Evolutionary conservation across 2,888 invertebrate species (phyloP).

Genomic region (Protophormia terraenovae): DNA sequence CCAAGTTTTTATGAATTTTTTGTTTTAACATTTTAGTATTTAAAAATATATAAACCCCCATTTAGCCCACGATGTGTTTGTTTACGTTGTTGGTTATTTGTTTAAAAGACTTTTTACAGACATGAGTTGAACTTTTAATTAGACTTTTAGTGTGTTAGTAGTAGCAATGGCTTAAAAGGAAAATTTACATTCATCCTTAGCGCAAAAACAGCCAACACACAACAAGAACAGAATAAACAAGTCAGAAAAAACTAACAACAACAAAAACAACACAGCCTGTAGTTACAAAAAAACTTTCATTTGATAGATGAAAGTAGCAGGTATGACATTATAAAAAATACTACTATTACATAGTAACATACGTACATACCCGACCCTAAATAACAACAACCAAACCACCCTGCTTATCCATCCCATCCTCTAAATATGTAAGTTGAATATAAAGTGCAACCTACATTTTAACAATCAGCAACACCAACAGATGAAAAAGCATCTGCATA

Average conservation of each 20-base stretch:
- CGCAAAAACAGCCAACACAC: slow-evolving; percentile 6
- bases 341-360: background rate
- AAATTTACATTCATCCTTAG: slow-evolving; percentile 11
- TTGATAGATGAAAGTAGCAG: slow-evolving; percentile 72
- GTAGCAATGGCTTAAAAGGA: slow-evolving; percentile 60
- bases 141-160: slow-evolving; percentile 77
- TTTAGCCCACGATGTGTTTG: slow-evolving; percentile 24
- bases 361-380: background rate
- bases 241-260: slow-evolving; percentile 50
- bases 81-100: slow-evolving; percentile 29
- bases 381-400: background rate
- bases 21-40: background rate
- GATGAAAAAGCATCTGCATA: slow-evolving; percentile 40
- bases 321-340: slow-evolving; percentile 57
- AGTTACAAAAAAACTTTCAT: slow-evolving; percentile 52
- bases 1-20: background rate
- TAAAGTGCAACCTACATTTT: slow-evolving; percentile 55
- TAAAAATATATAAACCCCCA: background rate
- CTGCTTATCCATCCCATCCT: background rate
- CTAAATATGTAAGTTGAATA: slow-evolving; percentile 15
- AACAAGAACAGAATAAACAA: background rate
- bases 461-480: slow-evolving; percentile 38
- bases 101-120: slow-evolving; percentile 39
- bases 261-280: slow-evolving; percentile 31
- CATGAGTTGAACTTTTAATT: slow-evolving; percentile 74